Evolutionary conservation across 2,113 vertebrate species (phyloP).

Genomic region (Noturus placidus): DNA sequence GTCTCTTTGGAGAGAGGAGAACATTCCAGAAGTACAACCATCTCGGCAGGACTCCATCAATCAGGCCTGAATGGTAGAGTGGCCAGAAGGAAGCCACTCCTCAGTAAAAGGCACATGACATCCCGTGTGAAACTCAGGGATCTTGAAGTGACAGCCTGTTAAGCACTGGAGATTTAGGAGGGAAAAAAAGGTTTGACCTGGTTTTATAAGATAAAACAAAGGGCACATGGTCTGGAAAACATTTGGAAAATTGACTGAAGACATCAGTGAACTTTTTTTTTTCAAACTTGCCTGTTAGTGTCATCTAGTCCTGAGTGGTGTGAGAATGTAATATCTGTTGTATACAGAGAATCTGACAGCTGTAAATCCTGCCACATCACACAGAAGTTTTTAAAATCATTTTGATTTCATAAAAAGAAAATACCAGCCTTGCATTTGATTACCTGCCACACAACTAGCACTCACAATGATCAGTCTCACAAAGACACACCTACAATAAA

Average conservation of each 20-base stretch:
- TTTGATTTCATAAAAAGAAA: slow-evolving; percentile 6
- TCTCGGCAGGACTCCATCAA: too few relatives aligned
- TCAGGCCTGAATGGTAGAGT: too few relatives aligned
- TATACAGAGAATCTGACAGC: not conserved
- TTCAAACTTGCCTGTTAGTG: not conserved
- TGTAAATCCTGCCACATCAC: not conserved
- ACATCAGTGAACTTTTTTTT: not conserved
- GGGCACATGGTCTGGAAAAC: not conserved
- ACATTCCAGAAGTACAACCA: too few relatives aligned
- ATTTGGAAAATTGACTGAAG: not conserved
- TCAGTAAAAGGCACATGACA: too few relatives aligned
- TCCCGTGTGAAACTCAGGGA: too few relatives aligned
- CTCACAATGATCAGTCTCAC: not conserved
- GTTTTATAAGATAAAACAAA: not conserved
- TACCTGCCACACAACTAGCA: not conserved
- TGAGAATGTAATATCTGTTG: not conserved
- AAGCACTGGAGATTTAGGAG: not conserved
- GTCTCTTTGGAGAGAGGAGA: too few relatives aligned
- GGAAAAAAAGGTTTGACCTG: not conserved
- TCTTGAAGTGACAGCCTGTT: not conserved
- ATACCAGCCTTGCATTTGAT: not conserved
- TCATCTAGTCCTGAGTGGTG: not conserved
- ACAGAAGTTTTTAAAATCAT: not conserved
- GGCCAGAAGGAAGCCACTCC: too few relatives aligned
- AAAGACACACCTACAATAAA: not conserved